These are phyloP conservation scores for Procambarus virginalis DNA, from an alignment of 1,140 invertebrate species.

Conservation along the genomic window DNA sequence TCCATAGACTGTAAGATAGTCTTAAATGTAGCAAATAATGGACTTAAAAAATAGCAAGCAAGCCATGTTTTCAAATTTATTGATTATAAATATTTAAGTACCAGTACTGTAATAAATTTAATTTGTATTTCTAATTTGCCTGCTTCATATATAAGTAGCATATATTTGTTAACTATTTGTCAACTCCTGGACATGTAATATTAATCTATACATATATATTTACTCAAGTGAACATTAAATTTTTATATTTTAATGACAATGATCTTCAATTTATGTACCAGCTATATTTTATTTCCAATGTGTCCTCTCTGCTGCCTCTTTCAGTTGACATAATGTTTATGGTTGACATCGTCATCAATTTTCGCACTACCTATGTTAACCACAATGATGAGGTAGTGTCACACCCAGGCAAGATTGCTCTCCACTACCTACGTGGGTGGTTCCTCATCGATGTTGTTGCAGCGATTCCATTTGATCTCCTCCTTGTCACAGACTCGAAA, in stretches of 20 bases:
- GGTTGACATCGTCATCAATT: slow-evolving; percentile 99
- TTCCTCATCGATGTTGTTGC: slow-evolving; percentile 99
- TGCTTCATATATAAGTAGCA: too few relatives aligned
- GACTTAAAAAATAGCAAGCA: too few relatives aligned
- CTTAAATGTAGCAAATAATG: too few relatives aligned
- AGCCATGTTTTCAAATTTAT: too few relatives aligned
- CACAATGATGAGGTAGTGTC: slow-evolving; percentile 98
- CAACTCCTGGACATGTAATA: too few relatives aligned
- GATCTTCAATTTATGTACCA: neutral
- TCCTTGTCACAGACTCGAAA: slow-evolving; percentile 92
- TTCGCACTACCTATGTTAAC: slow-evolving; percentile 99
- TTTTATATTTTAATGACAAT: neutral
- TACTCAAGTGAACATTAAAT: neutral
- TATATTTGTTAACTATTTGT: too few relatives aligned
- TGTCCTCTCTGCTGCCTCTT: slow-evolving; percentile 50
- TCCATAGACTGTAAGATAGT: too few relatives aligned
- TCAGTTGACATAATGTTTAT: slow-evolving; percentile 99
- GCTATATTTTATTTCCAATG: neutral
- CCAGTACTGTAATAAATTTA: too few relatives aligned
- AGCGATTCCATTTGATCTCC: slow-evolving; percentile 97
- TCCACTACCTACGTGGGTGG: slow-evolving; percentile 99
- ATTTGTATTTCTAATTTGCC: too few relatives aligned
- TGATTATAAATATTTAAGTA: too few relatives aligned
- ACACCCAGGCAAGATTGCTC: slow-evolving; percentile 96
- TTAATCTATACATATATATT: too few relatives aligned